Percentiles rank a stretch among this genome's conserved stretches.
Evolutionary conservation across 2,888 invertebrate genomes (phyloP).

Genomic region (Latrodectus elegans): DNA sequence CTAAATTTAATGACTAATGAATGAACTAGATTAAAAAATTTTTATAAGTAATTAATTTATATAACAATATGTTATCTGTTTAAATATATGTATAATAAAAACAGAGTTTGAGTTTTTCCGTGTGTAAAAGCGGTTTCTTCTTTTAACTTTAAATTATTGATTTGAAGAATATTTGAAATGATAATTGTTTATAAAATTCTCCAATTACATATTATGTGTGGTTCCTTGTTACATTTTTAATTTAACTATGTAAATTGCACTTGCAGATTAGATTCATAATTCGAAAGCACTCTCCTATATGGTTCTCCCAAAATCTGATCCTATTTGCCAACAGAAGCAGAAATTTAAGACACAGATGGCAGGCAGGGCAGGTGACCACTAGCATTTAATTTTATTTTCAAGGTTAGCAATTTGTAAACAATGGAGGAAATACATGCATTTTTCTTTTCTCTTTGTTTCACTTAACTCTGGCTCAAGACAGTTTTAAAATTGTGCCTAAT

Average conservation of each 20-base stretch:
- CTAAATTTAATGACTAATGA: too few relatives aligned
- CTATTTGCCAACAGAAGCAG: conserved; percentile 58
- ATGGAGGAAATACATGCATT: conserved; percentile 12
- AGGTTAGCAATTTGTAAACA: conserved; percentile 2
- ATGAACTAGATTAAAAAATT: too few relatives aligned
- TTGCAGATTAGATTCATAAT: neutral
- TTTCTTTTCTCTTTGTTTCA: neutral
- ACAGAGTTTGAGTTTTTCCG: too few relatives aligned
- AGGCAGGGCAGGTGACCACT: conserved; percentile 58
- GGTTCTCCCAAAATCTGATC: conserved; percentile 40
- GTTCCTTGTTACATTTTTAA: neutral
- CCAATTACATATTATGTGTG: neutral
- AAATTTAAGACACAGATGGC: conserved; percentile 60
- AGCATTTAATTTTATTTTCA: conserved; percentile 44
- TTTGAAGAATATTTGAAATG: too few relatives aligned
- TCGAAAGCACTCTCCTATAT: neutral
- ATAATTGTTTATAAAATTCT: neutral
- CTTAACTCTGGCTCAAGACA: neutral
- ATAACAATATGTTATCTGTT: too few relatives aligned
- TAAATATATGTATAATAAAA: too few relatives aligned
- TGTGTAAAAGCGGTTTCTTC: too few relatives aligned
- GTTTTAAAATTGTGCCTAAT: neutral
- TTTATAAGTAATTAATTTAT: too few relatives aligned
- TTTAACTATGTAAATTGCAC: neutral
- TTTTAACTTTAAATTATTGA: too few relatives aligned